phyloP scores from a whole-genome alignment of 2,113 vertebrate genomes.

The Trochalopteron elliotii region DNA sequence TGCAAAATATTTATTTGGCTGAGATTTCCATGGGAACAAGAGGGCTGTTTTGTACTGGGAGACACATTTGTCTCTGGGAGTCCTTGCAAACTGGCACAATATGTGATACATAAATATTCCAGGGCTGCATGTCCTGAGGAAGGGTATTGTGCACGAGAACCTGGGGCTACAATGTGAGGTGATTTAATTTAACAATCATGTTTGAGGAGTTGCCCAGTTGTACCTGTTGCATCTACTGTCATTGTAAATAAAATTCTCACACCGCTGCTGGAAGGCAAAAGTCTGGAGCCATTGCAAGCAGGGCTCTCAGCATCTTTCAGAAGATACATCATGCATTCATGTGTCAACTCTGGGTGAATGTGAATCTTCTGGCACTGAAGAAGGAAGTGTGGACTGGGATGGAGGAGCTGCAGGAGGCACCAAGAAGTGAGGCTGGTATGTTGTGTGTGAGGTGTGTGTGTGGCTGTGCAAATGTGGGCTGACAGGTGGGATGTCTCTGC shows the following conservation, averaged over 20 bases:
- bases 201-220: not conserved
- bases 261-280: not conserved
- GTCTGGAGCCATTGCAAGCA: not conserved
- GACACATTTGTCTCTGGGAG: not conserved
- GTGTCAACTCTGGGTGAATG: not conserved
- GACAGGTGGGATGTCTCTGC: not conserved
- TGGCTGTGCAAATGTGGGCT: not conserved
- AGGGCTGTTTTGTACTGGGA: not conserved
- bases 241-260: not conserved
- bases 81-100: not conserved
- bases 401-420: accelerated
- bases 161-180: not conserved
- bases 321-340: not conserved
- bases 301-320: not conserved
- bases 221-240: not conserved
- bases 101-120: not conserved
- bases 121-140: not conserved
- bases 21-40: not conserved
- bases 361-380: not conserved
- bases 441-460: not conserved
- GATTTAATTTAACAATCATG: not conserved
- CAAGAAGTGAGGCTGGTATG: not conserved
- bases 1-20: not conserved
- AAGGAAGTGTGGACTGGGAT: accelerated
- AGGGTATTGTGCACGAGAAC: not conserved